Conservation (phyloP, 2,113 vertebrate species). For the Arothron firmamentum region DNA sequence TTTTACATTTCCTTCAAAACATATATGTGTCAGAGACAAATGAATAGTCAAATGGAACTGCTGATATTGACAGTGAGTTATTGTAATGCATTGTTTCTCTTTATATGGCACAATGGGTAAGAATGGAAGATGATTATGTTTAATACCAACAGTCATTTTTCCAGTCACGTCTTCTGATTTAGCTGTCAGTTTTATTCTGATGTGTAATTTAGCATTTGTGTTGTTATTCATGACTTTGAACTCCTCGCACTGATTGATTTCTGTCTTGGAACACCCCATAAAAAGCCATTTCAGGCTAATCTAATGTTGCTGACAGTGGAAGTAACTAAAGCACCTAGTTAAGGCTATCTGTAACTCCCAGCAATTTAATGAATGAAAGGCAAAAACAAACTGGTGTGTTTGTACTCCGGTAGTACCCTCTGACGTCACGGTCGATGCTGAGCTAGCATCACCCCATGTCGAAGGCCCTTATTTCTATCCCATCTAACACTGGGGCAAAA, state of each 20-base stretch:
- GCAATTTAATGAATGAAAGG: background rate
- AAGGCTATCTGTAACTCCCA: background rate
- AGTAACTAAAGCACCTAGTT: too few species aligned
- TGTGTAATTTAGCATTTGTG: background rate
- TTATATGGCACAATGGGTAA: background rate
- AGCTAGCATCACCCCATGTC: constrained; percentile 33
- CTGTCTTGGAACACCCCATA: too few species aligned
- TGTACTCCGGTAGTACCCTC: constrained; percentile 10
- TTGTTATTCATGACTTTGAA: background rate
- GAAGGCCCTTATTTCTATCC: constrained; percentile 46
- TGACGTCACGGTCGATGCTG: constrained; percentile 42
- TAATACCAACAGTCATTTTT: background rate
- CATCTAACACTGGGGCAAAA: constrained; percentile 50
- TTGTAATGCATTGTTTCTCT: background rate
- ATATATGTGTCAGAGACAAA: constrained; percentile 35
- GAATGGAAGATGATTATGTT: too few species aligned
- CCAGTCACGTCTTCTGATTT: too few species aligned
- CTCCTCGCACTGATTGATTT: too few species aligned
- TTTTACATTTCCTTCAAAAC: constrained; percentile 64
- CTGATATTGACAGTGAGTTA: background rate
- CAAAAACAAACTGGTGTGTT: background rate
- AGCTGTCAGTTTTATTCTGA: background rate
- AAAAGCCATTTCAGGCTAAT: too few species aligned
- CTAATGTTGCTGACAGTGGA: too few species aligned
- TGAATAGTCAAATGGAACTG: constrained; percentile 24